Evolutionary conservation across 2,797 vertebrate species (phyloP).

Genomic region (Chloroceryle inda): DNA sequence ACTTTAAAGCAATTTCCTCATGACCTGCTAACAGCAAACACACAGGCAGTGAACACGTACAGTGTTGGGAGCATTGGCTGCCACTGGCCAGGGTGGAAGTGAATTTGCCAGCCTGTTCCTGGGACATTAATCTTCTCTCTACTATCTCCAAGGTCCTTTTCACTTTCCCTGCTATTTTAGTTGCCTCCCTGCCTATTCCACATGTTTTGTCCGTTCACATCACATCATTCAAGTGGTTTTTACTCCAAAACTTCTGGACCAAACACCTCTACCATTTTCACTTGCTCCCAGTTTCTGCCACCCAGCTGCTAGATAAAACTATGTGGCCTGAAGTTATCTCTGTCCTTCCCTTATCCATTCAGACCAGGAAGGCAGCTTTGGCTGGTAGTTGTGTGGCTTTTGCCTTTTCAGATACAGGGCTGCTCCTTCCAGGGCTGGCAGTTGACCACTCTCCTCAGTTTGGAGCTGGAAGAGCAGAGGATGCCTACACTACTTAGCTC

Average conservation of each 20-base stretch:
- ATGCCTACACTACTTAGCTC: background rate
- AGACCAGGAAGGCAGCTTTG: background rate
- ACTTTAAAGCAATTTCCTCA: constrained; percentile 74
- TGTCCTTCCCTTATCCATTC: background rate
- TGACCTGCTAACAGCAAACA: constrained; percentile 67
- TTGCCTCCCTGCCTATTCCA: background rate
- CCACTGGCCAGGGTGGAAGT: background rate
- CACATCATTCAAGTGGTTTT: background rate
- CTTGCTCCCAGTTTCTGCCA: background rate
- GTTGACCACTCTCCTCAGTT: background rate
- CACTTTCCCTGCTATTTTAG: background rate
- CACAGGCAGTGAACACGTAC: constrained; percentile 54
- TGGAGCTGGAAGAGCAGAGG: background rate
- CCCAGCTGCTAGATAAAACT: background rate
- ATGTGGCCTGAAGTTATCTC: background rate
- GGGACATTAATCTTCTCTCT: background rate
- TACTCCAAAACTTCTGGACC: background rate
- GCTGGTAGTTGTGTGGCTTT: background rate
- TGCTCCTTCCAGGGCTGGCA: background rate
- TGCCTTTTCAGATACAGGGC: background rate
- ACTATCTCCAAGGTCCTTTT: background rate
- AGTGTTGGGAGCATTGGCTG: background rate
- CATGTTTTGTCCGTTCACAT: background rate
- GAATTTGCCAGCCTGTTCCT: constrained; percentile 3
- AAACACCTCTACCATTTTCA: background rate